Evolutionary conservation across 2,888 invertebrate genomes (phyloP), one percentile per base, ranked within the genome.

Genomic region (Parnassius orleans): DNA sequence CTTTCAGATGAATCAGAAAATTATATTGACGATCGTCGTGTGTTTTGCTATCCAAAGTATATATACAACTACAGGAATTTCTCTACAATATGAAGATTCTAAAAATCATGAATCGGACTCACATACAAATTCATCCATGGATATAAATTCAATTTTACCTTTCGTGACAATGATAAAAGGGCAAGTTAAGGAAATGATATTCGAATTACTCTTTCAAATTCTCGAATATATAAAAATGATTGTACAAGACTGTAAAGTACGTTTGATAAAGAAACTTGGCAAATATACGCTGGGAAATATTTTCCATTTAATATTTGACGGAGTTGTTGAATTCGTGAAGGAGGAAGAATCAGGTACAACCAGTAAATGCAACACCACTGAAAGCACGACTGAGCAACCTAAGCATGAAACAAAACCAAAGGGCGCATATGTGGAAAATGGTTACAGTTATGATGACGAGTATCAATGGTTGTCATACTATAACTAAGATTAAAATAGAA

Each of bases 271-370:
- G 48, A 81, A 75, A 65, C 70, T 86, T 3, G 76, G 75, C 54
- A 69, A 68, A 10, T 80, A 78, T 53, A 79, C 81, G 0, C 53
- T 87, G 3, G 74, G 82, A 2, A 81, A 84, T 62, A 65, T 84
- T 5, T 71, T 85, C 2, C 72, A 76, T 42, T 65, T 71, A 2
- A 53, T 77, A 2, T 75, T 84, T 48, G 78, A 84, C 56, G 77
- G 78, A 24, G 66, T 84, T 1, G 68, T 71, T 24, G 77, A 78
- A 51, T 73, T 83, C n/a, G 68, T 81, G 0, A 59, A 68, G 9
- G 70, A 68, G 11, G 69, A 66, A 55, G 19, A 53, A 15, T 15
- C 47, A 1, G 24, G 24, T 51, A 46, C 46, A 10, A 59, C 41
- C 10, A 33, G 54, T 7, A 58, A 55, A 52, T 12, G 24, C 2